Conservation (phyloP, 2,113 vertebrate species). For the Macaca mulatta region DNA sequence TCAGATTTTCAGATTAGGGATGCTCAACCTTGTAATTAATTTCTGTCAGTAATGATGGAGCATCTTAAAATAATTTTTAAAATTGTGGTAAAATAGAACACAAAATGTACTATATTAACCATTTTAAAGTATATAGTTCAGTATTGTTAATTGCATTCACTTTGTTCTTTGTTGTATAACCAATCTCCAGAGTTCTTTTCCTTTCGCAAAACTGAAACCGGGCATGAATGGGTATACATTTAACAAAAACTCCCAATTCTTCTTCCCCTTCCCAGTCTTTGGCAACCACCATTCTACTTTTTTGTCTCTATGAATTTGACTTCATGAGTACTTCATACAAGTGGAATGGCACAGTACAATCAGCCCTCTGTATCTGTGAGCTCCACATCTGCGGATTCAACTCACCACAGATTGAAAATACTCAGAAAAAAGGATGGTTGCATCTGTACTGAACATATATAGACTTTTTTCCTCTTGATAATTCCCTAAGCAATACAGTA, state of each 20-base stretch:
- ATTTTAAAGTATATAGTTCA: neutral
- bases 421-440: neutral
- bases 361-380: neutral
- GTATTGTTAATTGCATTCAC: neutral
- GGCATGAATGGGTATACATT: neutral
- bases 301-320: neutral
- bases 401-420: neutral
- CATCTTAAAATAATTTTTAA: constrained; percentile 2
- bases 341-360: neutral
- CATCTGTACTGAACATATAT: neutral
- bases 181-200: neutral
- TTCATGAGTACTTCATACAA: neutral
- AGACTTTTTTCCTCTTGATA: neutral
- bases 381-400: neutral
- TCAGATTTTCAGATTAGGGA: neutral
- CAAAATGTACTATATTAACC: neutral
- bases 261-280: neutral
- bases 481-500: neutral
- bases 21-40: neutral
- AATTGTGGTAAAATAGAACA: neutral
- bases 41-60: neutral
- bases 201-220: neutral
- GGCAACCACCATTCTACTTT: neutral
- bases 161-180: neutral
- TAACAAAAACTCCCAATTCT: neutral